Evolutionary conservation across 2,113 vertebrate genomes (phyloP).

Genomic region (Tricholaema leucomelas): DNA sequence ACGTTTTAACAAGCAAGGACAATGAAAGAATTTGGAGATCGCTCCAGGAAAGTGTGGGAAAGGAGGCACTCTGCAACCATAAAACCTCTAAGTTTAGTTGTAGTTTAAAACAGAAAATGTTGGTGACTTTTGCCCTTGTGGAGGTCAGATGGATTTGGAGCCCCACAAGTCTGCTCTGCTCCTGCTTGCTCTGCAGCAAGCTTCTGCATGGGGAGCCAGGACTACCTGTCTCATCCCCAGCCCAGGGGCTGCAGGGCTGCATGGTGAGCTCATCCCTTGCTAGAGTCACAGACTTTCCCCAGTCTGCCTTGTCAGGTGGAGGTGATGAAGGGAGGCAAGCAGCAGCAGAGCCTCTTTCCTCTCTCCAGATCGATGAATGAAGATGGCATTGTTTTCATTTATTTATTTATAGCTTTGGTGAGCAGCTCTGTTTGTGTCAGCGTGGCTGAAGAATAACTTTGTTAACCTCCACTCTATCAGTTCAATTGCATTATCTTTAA

Average conservation of each 20-base stretch:
- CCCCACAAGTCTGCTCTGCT: fast-evolving
- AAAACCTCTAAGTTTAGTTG: constrained; percentile 33
- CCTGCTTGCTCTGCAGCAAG: fast-evolving
- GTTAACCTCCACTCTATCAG: background rate
- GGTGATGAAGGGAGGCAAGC: background rate
- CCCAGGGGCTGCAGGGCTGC: background rate
- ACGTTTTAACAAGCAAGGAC: background rate
- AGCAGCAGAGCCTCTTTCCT: background rate
- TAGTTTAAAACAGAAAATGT: background rate
- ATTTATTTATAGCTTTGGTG: background rate
- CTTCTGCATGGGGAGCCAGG: fast-evolving
- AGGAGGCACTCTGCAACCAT: background rate
- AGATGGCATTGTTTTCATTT: background rate
- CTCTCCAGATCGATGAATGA: background rate
- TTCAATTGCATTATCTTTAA: constrained; percentile 50
- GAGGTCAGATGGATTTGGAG: background rate
- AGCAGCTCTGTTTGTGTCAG: background rate
- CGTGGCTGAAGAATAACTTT: background rate
- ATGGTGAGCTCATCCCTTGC: fast-evolving
- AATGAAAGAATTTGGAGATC: background rate
- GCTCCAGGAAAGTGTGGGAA: constrained; percentile 53
- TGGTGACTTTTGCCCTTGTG: background rate
- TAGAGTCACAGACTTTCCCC: background rate
- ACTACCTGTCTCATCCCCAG: background rate
- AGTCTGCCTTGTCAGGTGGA: fast-evolving